Evolutionary conservation across 2,888 invertebrate species (phyloP).

Genomic region (Arge pagana): DNA sequence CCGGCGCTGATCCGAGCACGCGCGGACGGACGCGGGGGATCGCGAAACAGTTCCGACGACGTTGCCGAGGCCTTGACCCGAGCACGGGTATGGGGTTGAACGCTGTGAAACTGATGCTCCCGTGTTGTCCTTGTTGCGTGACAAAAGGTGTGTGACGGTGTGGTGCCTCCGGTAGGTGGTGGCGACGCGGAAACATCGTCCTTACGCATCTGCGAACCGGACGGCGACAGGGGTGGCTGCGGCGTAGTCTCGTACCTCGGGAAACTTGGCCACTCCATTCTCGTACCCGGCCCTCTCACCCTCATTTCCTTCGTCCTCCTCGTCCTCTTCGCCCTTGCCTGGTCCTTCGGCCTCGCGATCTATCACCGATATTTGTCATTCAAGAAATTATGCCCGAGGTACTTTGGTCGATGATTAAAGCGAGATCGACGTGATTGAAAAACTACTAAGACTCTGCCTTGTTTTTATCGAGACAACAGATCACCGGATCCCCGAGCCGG

Average conservation of each 20-base stretch:
- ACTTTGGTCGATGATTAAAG: slow-evolving; percentile 21
- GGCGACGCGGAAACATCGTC: slow-evolving; percentile 23
- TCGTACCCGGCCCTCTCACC: slow-evolving; percentile 38
- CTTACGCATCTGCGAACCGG: slow-evolving; percentile 21
- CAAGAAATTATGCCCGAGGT: slow-evolving; percentile 25
- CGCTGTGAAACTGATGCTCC: slow-evolving; percentile 17
- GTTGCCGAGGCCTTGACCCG: too few relatives aligned
- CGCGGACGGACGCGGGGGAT: too few relatives aligned
- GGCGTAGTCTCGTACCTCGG: slow-evolving; percentile 22
- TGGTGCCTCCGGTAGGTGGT: slow-evolving; percentile 42
- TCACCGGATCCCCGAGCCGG: too few relatives aligned
- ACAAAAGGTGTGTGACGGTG: slow-evolving; percentile 45
- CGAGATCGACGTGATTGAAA: slow-evolving; percentile 4
- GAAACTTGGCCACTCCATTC: slow-evolving; percentile 35
- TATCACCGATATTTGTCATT: slow-evolving; percentile 23
- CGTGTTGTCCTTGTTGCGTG: slow-evolving; percentile 31
- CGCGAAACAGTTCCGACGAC: too few relatives aligned
- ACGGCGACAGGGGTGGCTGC: slow-evolving; percentile 21
- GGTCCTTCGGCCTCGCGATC: slow-evolving; percentile 30
- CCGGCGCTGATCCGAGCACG: not conserved
- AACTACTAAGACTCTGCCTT: slow-evolving; percentile 4
- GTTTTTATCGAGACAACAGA: too few relatives aligned
- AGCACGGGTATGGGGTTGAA: not conserved
- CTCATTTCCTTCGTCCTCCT: slow-evolving; percentile 44
- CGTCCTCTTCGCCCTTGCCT: slow-evolving; percentile 39